These are phyloP conservation scores for Gastrophryne carolinensis DNA, from an alignment of 2,797 vertebrate genomes.

Conservation along the genomic window DNA sequence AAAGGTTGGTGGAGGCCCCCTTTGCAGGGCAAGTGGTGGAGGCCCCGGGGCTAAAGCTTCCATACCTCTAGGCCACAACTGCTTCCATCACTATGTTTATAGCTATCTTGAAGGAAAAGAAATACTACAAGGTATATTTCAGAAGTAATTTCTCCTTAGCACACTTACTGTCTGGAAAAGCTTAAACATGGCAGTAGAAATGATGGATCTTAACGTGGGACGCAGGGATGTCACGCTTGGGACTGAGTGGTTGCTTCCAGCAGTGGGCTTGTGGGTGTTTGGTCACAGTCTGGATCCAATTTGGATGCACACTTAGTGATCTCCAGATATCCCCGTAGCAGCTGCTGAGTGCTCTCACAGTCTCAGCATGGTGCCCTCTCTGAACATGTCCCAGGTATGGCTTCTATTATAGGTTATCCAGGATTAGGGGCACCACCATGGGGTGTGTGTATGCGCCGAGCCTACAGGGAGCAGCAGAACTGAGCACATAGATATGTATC, in stretches of 20 bases:
- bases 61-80: no score
- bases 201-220: conserved; percentile 36
- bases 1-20: no score
- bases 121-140: no score
- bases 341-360: conserved; percentile 45
- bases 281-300: conserved; percentile 53
- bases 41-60: no score
- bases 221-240: conserved; percentile 34
- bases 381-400: conserved; percentile 49
- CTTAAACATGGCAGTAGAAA: conserved; percentile 26
- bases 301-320: conserved; percentile 47
- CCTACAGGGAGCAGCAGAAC: conserved; percentile 35
- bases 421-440: conserved; percentile 47
- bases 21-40: no score
- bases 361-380: conserved; percentile 47
- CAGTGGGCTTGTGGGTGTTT: conserved; percentile 43
- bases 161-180: neutral
- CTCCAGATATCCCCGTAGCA: conserved; percentile 49
- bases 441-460: conserved; percentile 37
- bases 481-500: conserved; percentile 41
- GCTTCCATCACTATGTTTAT: no score
- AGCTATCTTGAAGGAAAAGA: no score
- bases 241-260: conserved; percentile 40
- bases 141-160: no score
- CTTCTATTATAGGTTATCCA: conserved; percentile 48